phyloP scores from a whole-genome alignment of 2,797 vertebrate genomes.

The Sylvilagus floridanus region DNA sequence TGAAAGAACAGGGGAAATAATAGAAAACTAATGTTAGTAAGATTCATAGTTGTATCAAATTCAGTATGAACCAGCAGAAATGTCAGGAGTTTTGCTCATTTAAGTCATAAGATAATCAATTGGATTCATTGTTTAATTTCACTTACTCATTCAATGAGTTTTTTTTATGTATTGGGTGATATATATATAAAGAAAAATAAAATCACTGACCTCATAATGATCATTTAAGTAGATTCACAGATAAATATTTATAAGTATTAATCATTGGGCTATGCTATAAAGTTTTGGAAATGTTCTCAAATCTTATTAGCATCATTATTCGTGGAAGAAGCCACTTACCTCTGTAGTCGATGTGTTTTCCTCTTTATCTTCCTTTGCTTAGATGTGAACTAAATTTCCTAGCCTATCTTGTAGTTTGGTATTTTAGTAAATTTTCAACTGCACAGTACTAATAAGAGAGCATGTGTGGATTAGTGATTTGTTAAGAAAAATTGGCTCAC shows the following conservation, averaged over 20 bases:
- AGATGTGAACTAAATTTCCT: not conserved
- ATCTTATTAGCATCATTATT: not conserved
- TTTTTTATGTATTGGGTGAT: not conserved
- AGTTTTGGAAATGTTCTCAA: not conserved
- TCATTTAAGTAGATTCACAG: slow-evolving; percentile 5
- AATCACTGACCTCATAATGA: not conserved
- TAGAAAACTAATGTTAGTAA: not conserved
- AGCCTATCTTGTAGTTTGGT: not conserved
- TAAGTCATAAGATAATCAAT: not conserved
- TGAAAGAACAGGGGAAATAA: not conserved
- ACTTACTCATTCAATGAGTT: not conserved
- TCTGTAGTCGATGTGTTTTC: not conserved
- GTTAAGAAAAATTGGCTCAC: not conserved
- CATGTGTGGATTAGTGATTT: not conserved
- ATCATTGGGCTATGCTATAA: not conserved
- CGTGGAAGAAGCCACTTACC: not conserved
- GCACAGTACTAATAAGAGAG: not conserved
- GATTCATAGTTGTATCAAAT: not conserved
- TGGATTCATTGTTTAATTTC: not conserved
- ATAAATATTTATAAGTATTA: not conserved
- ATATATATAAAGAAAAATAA: not conserved
- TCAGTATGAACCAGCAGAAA: not conserved
- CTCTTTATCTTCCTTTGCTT: not conserved
- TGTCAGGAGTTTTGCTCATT: not conserved
- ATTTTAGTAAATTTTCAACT: not conserved